Base-by-base conservation (phyloP, 2,888 invertebrate species). In the Theodoxus fluviatilis region DNA sequence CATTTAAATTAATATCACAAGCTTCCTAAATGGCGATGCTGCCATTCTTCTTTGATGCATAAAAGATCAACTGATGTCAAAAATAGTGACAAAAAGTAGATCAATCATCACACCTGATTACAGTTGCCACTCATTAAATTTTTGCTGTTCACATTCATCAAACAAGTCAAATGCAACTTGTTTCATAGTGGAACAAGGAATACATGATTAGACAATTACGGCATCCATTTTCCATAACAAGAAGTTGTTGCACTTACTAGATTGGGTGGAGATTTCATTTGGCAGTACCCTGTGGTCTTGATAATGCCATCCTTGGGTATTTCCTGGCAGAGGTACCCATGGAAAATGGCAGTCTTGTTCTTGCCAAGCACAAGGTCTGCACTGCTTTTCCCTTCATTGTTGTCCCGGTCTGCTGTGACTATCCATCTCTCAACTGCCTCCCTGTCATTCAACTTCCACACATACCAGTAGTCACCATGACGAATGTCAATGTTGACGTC, bases 231-330 rank as follows among this genome's bases (percentile, higher is more conserved):
- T 12, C 4, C 18, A 12, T 15, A 15, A 52, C n/a, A n/a, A 59
- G 7, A 28, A 18, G 38, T n/a, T 3, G n/a, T 9, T 6, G 61
- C 15, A 72, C 71, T 71, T 76, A 85, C 85, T 75, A 75, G 74
- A n/a, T 81, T 83, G 79, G 91, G 89, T 55, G 91, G 88, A 0
- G 94, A 92, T 74, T 91, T 90, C 66, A 96, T 90, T 80, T 92
- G 93, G 77, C 94, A 94, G 85, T 93, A 97, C 0, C 96, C 97
- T 22, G 94, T 90, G 68, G 90, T 90, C 81, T 92, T 92, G 0
- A 92, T 90, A 72, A 88, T 87, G 1, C 97, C 97, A 89, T 96
- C 95, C 84, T 93, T 92, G 0, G 94, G 93, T 15, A 93, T 89
- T 71, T 91, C 90, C 0, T 92, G 83, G 68, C 78, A 80, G 0